phyloP scores from a whole-genome alignment of 2,888 invertebrate species.

The Macrosiphum euphorbiae region DNA sequence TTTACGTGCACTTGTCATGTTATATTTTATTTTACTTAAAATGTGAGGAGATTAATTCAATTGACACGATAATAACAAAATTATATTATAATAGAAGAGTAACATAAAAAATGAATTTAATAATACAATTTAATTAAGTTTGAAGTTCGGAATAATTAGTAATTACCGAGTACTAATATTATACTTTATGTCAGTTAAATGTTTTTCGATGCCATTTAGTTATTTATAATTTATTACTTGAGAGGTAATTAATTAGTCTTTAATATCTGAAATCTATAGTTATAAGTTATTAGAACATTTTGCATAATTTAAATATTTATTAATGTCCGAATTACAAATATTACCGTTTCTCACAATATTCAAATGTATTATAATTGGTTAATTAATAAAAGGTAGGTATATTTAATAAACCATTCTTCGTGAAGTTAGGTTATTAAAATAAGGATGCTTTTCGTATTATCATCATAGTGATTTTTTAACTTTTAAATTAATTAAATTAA shows the following conservation, averaged over 20 bases:
- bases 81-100: no score
- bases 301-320: neutral
- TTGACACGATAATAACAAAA: neutral
- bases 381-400: neutral
- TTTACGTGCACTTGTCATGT: neutral
- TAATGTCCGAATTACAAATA: neutral
- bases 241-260: no score
- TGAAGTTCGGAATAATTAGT: no score
- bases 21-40: neutral
- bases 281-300: neutral
- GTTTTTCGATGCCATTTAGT: no score
- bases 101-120: no score
- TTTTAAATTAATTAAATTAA: no score
- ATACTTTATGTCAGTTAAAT: no score
- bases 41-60: neutral
- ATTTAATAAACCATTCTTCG: neutral
- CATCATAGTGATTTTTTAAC: neutral
- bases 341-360: neutral
- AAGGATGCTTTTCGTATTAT: neutral
- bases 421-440: neutral
- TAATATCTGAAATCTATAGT: no score
- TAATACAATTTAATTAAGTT: no score
- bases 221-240: no score
- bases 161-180: no score
- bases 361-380: neutral